Evolutionary conservation across 2,113 vertebrate species (phyloP), one percentile per base, ranked within the genome.

Genomic region (Setophaga kirtlandii): DNA sequence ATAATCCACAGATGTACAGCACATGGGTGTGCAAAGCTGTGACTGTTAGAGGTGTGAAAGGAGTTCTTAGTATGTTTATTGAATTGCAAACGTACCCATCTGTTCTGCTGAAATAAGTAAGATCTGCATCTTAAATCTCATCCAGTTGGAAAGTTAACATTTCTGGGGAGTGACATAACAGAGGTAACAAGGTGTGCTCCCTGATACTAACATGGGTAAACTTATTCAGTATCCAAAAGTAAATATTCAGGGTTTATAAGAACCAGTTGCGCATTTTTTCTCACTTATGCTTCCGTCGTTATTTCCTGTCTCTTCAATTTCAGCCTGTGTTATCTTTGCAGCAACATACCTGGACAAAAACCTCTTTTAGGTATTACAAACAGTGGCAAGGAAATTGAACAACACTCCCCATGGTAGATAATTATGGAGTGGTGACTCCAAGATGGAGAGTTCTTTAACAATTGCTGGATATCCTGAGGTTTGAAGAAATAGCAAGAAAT

Each of bases 21-120:
- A 95, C 96, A 95, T 81, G 96, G 88, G 92, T 90, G 93, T 94
- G 90, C 69, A 96, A 96, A 97, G 83, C 94, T 96, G 92, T 92
- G 94, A 92, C 90, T 95, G 86, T 95, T 94, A 90, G 90, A 97
- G 92, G 96, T 96, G 96, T 84, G 94, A 96, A 93, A 90, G 84
- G 73, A 95, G 85, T 93, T 94, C 88, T 97, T 93, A 46, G 71
- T 90, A 78, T 96, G 88, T 94, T 97, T 95, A 92, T 39, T 93
- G 96, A 93, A 94, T 68, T 93, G 69, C 41, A 92, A 92, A 89
- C 12, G 9, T 79, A 93, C 22, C 96, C 96, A 96, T 97, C 96
- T 96, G 96, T 83, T 96, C 94, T 75, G 49, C 23, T 71, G 90
- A 94, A 94, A 76, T 52, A 83, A 86, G 75, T 64, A 90, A 90